These are phyloP conservation scores for Oscheius onirici DNA, from an alignment of 2,888 invertebrate species.

Conservation along the genomic window DNA sequence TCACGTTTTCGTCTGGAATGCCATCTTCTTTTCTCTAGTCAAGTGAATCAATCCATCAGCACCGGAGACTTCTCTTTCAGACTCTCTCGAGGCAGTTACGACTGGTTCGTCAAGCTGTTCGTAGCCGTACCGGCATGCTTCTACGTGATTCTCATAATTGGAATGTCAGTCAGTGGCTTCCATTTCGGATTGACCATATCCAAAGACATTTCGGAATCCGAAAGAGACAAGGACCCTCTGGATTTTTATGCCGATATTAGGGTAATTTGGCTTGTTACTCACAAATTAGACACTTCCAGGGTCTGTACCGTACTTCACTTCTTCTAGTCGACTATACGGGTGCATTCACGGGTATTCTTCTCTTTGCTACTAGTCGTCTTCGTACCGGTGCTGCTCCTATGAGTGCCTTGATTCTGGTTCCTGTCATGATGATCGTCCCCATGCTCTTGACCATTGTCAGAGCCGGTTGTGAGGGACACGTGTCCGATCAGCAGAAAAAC, in stretches of 20 bases:
- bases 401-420: slow-evolving; percentile 39
- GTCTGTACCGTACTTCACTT: slow-evolving; percentile 50
- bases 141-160: slow-evolving; percentile 43
- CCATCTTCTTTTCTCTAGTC: slow-evolving; percentile 35
- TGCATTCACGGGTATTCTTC: slow-evolving; percentile 54
- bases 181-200: slow-evolving; percentile 34
- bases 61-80: neutral
- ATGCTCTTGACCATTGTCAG: slow-evolving; percentile 44
- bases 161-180: slow-evolving; percentile 44
- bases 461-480: slow-evolving; percentile 57
- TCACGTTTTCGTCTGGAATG: slow-evolving; percentile 44
- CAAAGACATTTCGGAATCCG: slow-evolving; percentile 32
- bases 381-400: slow-evolving; percentile 46
- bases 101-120: slow-evolving; percentile 34
- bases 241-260: slow-evolving; percentile 57
- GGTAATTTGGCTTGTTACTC: slow-evolving; percentile 30
- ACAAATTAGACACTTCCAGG: slow-evolving; percentile 33
- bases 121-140: slow-evolving; percentile 39
- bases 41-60: no score
- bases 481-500: slow-evolving; percentile 47
- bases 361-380: slow-evolving; percentile 50
- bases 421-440: slow-evolving; percentile 52
- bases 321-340: slow-evolving; percentile 53
- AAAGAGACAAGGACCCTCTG: slow-evolving; percentile 43
- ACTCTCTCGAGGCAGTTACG: slow-evolving; percentile 9